Evolutionary conservation across 1,140 invertebrate genomes (phyloP), one percentile per base, ranked within the genome.

Genomic region (Zaprionus tsacasi): DNA sequence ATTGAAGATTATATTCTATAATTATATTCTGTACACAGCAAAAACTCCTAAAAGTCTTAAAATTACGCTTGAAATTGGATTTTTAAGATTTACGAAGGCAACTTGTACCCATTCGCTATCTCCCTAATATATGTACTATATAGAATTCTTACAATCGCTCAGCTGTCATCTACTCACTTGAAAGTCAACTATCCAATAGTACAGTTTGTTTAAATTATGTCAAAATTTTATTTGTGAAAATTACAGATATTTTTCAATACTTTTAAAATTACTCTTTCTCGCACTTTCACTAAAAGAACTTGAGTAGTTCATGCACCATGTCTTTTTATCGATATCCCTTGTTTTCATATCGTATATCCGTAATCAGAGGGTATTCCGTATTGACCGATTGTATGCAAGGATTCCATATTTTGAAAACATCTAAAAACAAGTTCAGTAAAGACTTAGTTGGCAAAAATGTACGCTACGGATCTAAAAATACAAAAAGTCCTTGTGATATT

Each of bases 231-330:
- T 3, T 13, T 1, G 10, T 36, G 10, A 36, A 57, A 57, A 7
- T 30, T 8, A 30, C 21, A 7, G n/a, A 55, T 30, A 11, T 10
- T 35, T 10, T 6, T 40, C n/a, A 5, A 4, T n/a, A 15, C 27
- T 55, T 7, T 27, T 55, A 15, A 25, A 55, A 33, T 55, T 33
- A n/a, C 8, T 35, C 25, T 54, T 65, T 54, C 3, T 21, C 15
- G 8, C 45, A 17, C 15, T 21, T 21, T 8, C 11, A 21, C 6
- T 25, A 12, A 10, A 15, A 17, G n/a, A 8, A 48, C 17, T n/a
- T 36, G 25, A n/a, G 11, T 38, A 38, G 30, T 2, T 13, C 38
- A 48, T 56, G 38, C 30, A 69, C 7, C 11, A 74, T 74, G 71
- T 61, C 33, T 25, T 45, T 69, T 3, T 48, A 4, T 13, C 17